These are phyloP conservation scores for Euura saliciscinereae DNA, from an alignment of 1,140 invertebrate species.

Conservation along the genomic window DNA sequence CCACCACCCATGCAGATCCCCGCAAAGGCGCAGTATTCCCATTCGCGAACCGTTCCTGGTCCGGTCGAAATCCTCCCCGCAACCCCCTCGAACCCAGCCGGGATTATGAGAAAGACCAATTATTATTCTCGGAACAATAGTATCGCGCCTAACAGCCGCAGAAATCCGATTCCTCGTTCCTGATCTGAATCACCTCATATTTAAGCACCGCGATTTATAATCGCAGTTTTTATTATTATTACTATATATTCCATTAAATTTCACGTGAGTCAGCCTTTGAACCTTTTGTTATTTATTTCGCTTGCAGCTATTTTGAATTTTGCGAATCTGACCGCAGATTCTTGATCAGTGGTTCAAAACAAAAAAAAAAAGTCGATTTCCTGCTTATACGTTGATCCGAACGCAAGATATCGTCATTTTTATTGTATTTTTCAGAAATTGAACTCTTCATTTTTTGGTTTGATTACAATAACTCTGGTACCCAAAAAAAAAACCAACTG, in stretches of 20 bases:
- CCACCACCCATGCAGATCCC: constrained; percentile 21
- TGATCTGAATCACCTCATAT: not conserved
- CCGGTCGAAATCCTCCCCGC: not conserved
- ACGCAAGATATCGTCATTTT: too few relatives aligned
- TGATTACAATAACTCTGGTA: too few relatives aligned
- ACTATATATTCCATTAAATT: too few relatives aligned
- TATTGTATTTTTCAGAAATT: too few relatives aligned
- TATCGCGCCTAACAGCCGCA: constrained; percentile 7
- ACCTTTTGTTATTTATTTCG: too few relatives aligned
- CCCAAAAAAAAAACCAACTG: not conserved
- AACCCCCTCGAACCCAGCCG: constrained; percentile 12
- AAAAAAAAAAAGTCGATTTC: too few relatives aligned
- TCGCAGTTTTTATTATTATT: not conserved
- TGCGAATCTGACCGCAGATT: too few relatives aligned
- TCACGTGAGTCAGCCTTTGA: too few relatives aligned
- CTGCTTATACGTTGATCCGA: too few relatives aligned
- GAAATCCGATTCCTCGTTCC: not conserved
- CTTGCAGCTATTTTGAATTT: too few relatives aligned
- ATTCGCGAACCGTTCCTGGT: constrained; percentile 5
- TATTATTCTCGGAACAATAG: constrained; percentile 33
- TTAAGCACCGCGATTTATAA: not conserved
- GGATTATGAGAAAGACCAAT: constrained; percentile 32
- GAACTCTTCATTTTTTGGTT: not conserved
- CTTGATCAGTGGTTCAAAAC: too few relatives aligned
- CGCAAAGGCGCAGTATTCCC: not conserved